Base-by-base conservation (phyloP, 1,140 invertebrate genomes). In the Oscheius sp. region DNA sequence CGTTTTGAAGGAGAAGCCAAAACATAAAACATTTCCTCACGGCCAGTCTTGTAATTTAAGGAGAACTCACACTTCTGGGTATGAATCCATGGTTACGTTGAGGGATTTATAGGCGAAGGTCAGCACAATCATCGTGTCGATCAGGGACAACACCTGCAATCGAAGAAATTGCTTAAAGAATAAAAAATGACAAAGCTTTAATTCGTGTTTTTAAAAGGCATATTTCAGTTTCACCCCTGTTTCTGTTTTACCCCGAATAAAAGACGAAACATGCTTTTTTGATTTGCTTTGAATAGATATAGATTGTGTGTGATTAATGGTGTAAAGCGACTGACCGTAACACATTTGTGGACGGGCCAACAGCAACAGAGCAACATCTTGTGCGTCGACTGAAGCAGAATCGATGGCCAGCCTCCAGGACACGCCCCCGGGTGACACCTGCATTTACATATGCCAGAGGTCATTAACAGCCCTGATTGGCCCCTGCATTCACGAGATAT, bases 361-460 rank as follows among this genome's bases (percentile, higher is more conserved):
- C 49, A 55, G 49, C 49, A 55, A 23, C 49, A 55, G 49, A 55
- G 49, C 7, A 55, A 23, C 49, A 55, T 55, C 28, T 55, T 55
- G 49, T 26, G 49, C 4, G 7, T 23, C 23, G 49, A 13, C 4
- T 55, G 49, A 55, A 7, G 49, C 49, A 55, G 49, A 55, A 55
- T 55, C 49, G 49, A 55, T 55, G 49, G 49, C 49, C 7, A 55
- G 7, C 38, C 38, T 10, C 7, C 38, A 55, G 49, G 49, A 23
- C 15, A 23, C 49, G 15, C 49, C 49, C 15, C 49, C 49, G 49
- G 28, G 7, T 55, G 49, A 55, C 49, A 55, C 49, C 49, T 55
- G 23, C 49, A 55, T 55, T 55, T 55, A 26, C 7, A 55, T 55
- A 55, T 55, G n/a, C n/a, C n/a, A n/a, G n/a, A n/a, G n/a, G n/a